Evolutionary conservation across 2,888 invertebrate genomes (phyloP).

Genomic region (Rhagonycha lutea): DNA sequence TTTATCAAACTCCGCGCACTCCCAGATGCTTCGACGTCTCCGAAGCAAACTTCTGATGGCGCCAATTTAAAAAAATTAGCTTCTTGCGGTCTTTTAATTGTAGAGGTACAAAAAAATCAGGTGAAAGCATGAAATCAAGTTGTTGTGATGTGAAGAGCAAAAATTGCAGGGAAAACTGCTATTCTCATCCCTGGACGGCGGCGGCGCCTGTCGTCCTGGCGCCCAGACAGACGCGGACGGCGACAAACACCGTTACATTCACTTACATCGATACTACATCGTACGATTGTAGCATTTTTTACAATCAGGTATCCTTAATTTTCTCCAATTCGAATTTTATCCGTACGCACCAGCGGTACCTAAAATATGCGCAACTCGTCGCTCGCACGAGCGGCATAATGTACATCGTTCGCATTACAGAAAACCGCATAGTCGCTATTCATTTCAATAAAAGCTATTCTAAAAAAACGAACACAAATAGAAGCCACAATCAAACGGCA

Average conservation of each 20-base stretch:
- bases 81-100: background rate
- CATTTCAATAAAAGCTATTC: background rate
- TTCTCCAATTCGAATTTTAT: background rate
- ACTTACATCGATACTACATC: slow-evolving; percentile 15
- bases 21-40: too few species aligned
- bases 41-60: background rate
- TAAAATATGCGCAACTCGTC: background rate
- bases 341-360: background rate
- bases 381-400: background rate
- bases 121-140: slow-evolving; percentile 21
- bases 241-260: slow-evolving; percentile 31
- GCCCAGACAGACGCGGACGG: slow-evolving; percentile 39
- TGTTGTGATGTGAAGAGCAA: slow-evolving; percentile 22
- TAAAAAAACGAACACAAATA: background rate
- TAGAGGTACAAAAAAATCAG: slow-evolving; percentile 12
- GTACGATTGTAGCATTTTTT: slow-evolving; percentile 31
- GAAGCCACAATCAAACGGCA: background rate
- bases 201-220: slow-evolving; percentile 41
- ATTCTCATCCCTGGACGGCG: slow-evolving; percentile 33
- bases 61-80: background rate
- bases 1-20: too few species aligned
- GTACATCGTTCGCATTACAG: background rate
- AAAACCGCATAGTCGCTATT: background rate
- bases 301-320: slow-evolving; percentile 11
- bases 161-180: slow-evolving; percentile 21